Evolutionary conservation across 2,888 invertebrate species (phyloP), one percentile per base, ranked within the genome.

Genomic region (Bimastos eiseni): DNA sequence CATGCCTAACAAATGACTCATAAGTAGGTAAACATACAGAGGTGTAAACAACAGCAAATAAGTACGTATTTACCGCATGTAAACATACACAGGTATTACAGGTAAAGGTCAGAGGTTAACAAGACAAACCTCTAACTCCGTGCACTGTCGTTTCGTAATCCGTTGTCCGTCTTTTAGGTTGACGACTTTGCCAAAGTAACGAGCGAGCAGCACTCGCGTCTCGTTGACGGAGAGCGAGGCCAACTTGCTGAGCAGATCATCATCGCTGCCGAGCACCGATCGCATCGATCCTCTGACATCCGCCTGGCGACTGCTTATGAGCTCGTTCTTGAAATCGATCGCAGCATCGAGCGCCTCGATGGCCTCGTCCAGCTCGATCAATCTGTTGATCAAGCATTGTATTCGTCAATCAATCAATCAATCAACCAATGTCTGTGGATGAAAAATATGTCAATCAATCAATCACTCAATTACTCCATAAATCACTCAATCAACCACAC

Each of bases 271-370:
- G 30, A 55, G 3, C 33, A 55, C 30, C 1, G 70, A 90, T 33
- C 34, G 4, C 55, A 49, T 30, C 33, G 90, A 95, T 44, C 93
- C 93, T 38, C 94, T 90, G 11, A 95, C 92, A 90, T 94, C 94
- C 90, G 93, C 90, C 92, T 94, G 93, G 49, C 93, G 93, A 90
- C 97, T 97, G 94, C 97, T 97, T 90, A 98, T 97, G 92, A 97
- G 96, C 94, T 98, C 98, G 94, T 98, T 98, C 95, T 98, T 98
- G 94, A 97, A 98, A 94, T 98, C 98, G 93, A 98, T 98, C 88
- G 98, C 97, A 19, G 97, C 97, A 94, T 98, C 98, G 90, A 98
- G 97, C 3, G 98, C 98, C 95, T 98, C 98, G 92, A 98, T 97
- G 0, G 98, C 98, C 95, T 98, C 98, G 94, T 98, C 98, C 94